Conservation (phyloP, 2,888 invertebrate genomes). For the Apamea epomidion region DNA sequence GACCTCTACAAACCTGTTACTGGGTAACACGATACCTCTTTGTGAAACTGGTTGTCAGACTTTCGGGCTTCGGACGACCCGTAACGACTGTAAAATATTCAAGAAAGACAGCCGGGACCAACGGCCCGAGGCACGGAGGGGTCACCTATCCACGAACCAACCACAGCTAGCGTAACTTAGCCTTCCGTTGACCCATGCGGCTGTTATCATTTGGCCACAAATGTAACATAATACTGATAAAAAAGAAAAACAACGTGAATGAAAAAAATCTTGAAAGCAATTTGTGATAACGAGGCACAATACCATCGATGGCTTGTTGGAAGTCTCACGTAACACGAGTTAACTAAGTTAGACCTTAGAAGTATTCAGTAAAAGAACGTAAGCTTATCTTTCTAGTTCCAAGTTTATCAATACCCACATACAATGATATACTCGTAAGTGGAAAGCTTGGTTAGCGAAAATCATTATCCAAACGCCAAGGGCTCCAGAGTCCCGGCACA, state of each 20-base stretch:
- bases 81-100: background rate
- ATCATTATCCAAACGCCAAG: slow-evolving; percentile 60
- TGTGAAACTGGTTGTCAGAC: background rate
- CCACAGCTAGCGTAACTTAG: background rate
- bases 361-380: background rate
- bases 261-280: background rate
- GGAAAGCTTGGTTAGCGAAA: slow-evolving; percentile 51
- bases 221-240: background rate
- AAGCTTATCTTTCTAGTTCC: background rate
- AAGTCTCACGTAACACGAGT: background rate
- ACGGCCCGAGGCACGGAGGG: background rate
- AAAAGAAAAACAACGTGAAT: background rate
- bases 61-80: background rate
- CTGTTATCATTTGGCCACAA: background rate
- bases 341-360: background rate
- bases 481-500: slow-evolving; percentile 51
- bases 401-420: slow-evolving; percentile 10
- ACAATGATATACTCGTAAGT: slow-evolving; percentile 8
- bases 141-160: background rate
- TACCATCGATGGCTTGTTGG: no score
- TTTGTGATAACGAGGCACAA: background rate
- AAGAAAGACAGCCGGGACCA: background rate
- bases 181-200: background rate
- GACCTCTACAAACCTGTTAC: background rate
- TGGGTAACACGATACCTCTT: background rate